Percentiles rank a stretch among this genome's conserved stretches.
Evolutionary conservation across 2,797 vertebrate genomes (phyloP).

Genomic region (Pristis pectinata): DNA sequence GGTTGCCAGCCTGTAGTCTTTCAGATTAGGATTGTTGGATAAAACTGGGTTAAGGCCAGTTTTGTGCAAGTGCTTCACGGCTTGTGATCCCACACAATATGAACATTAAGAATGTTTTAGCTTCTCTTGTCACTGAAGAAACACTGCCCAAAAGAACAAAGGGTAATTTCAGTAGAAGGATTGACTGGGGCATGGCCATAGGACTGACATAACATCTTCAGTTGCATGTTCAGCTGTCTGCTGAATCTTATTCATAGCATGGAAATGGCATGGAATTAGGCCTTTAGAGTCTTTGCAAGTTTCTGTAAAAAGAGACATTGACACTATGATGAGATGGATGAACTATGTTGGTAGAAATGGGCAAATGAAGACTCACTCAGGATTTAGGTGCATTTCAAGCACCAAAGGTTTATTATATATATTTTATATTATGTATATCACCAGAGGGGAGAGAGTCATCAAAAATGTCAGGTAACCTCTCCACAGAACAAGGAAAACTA

Average conservation of each 20-base stretch:
- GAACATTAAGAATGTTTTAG: background rate
- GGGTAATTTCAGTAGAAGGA: background rate
- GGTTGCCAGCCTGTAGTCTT: background rate
- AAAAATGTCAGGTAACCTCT: too few relatives aligned
- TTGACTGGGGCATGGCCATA: background rate
- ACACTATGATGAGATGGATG: too few relatives aligned
- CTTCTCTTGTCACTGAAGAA: background rate
- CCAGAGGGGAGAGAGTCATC: too few relatives aligned
- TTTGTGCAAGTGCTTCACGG: background rate
- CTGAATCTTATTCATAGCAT: background rate
- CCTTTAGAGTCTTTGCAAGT: too few relatives aligned
- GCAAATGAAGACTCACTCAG: too few relatives aligned
- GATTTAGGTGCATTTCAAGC: too few relatives aligned
- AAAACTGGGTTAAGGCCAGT: background rate
- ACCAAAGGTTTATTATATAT: too few relatives aligned
- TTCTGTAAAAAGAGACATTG: too few relatives aligned
- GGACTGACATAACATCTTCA: background rate
- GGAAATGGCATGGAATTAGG: too few relatives aligned
- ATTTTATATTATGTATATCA: too few relatives aligned
- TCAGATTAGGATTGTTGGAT: background rate
- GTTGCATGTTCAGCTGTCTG: background rate
- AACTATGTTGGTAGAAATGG: too few relatives aligned
- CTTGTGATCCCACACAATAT: background rate
- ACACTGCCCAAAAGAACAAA: background rate
- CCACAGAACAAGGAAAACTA: too few relatives aligned